Percentiles rank a stretch among this genome's conserved stretches.
These are phyloP conservation scores for Leucania comma DNA, from an alignment of 2,888 invertebrate genomes.

Conservation along the genomic window DNA sequence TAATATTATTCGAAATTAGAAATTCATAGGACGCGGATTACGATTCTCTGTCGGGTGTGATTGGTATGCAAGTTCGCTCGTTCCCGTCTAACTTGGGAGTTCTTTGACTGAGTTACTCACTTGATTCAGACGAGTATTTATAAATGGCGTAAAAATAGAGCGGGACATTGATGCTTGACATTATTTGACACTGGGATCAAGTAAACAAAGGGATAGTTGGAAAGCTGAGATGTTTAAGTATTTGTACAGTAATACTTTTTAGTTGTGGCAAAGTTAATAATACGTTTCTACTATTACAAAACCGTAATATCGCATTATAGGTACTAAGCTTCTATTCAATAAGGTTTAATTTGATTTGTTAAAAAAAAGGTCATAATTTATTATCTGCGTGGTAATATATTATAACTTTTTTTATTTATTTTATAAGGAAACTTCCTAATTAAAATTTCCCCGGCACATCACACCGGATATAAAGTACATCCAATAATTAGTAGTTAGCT, in stretches of 20 bases:
- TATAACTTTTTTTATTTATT: no score
- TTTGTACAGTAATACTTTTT: not conserved
- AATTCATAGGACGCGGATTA: constrained; percentile 73
- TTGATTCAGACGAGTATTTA: constrained; percentile 73
- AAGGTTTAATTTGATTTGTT: no score
- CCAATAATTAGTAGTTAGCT: constrained; percentile 69
- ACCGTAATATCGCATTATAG: no score
- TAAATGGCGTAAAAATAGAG: constrained; percentile 69
- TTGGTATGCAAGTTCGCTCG: constrained; percentile 70
- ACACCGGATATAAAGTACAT: constrained; percentile 56
- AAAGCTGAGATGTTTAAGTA: not conserved
- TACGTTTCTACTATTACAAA: not conserved
- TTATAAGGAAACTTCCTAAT: not conserved
- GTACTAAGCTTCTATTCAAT: no score
- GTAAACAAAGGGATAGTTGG: constrained; percentile 49
- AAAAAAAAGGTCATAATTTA: not conserved
- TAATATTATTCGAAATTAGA: constrained; percentile 67
- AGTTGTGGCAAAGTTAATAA: not conserved
- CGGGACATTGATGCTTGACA: constrained; percentile 60
- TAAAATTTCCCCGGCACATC: constrained; percentile 24
- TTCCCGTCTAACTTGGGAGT: constrained; percentile 59
- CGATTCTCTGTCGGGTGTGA: constrained; percentile 67
- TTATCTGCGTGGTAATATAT: no score
- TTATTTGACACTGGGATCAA: constrained; percentile 46
- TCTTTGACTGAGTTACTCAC: constrained; percentile 64